phyloP scores from a whole-genome alignment of 2,797 vertebrate species.

The Schizothorax lantsangensis region DNA sequence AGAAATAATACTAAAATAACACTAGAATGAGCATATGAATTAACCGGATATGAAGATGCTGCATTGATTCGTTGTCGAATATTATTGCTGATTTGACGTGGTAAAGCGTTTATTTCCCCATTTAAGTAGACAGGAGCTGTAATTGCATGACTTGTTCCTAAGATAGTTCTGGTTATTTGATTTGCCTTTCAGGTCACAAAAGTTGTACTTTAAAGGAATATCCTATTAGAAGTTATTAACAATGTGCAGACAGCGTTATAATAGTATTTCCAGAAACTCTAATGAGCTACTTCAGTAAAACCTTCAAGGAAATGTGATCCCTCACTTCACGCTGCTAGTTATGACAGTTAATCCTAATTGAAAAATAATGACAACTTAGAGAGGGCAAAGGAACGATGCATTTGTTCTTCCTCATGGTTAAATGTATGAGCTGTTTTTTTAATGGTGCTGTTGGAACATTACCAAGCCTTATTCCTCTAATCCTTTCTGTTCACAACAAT shows the following conservation, averaged over 20 bases:
- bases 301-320: conserved; percentile 57
- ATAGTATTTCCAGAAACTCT: conserved; percentile 64
- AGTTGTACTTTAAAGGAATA: background rate
- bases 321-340: conserved; percentile 59
- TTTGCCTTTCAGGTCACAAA: conserved; percentile 8
- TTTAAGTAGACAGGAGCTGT: background rate
- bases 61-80: background rate
- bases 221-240: conserved; percentile 37
- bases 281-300: conserved; percentile 68
- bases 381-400: conserved; percentile 57
- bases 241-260: conserved; percentile 7
- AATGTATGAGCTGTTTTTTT: conserved; percentile 50
- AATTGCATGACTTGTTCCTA: background rate
- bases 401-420: conserved; percentile 51
- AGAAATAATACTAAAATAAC: background rate
- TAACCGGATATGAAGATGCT: background rate
- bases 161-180: background rate
- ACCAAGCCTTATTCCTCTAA: conserved; percentile 32
- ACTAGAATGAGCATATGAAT: background rate
- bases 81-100: background rate
- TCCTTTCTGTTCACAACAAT: conserved; percentile 8
- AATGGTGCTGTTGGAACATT: conserved; percentile 33
- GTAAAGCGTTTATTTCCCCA: too few species aligned
- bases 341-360: conserved; percentile 73
- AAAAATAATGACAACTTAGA: conserved; percentile 62